Percentiles rank a stretch among this genome's conserved stretches.
Evolutionary conservation across 92 coral and sea anemone species (phyloP).

Genomic region (Scolanthus callimorphus): DNA sequence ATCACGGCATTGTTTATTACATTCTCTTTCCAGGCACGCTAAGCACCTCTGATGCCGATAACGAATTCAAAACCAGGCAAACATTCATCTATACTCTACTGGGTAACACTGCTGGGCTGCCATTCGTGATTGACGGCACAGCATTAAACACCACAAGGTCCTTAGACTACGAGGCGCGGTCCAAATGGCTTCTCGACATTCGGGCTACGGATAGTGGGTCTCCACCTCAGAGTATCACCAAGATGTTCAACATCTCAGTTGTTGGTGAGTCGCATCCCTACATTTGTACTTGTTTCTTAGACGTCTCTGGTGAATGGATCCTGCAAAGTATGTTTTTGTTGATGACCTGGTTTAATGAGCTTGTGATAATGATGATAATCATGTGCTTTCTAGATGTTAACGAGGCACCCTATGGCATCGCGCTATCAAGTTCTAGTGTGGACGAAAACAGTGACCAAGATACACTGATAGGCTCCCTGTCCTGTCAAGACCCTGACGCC

Average conservation of each 20-base stretch:
- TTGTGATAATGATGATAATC: no score
- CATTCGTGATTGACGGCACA: conserved; percentile 56
- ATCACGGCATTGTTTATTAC: no score
- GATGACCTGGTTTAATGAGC: no score
- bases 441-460: conserved; percentile 75
- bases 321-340: no score
- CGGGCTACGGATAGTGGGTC: conserved; percentile 71
- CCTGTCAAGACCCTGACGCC: conserved; percentile 80
- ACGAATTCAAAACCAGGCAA: conserved; percentile 55
- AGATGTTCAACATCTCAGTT: conserved; percentile 49
- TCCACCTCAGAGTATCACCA: conserved; percentile 52
- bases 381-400: conserved; percentile 77
- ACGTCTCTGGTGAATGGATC: no score
- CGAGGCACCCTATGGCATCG: conserved; percentile 68
- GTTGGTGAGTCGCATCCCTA: no score
- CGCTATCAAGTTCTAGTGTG: conserved; percentile 50
- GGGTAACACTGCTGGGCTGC: conserved; percentile 53
- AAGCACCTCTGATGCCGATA: conserved; percentile 85
- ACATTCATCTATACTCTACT: conserved; percentile 51
- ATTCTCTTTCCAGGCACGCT: conserved; percentile 64
- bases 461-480: conserved; percentile 51
- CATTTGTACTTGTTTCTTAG: no score
- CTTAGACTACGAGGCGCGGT: conserved; percentile 56
- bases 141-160: conserved; percentile 65
- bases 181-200: conserved; percentile 68